These are phyloP conservation scores for Xiphophorus birchmanni DNA, from an alignment of 2,797 vertebrate species.

Conservation along the genomic window DNA sequence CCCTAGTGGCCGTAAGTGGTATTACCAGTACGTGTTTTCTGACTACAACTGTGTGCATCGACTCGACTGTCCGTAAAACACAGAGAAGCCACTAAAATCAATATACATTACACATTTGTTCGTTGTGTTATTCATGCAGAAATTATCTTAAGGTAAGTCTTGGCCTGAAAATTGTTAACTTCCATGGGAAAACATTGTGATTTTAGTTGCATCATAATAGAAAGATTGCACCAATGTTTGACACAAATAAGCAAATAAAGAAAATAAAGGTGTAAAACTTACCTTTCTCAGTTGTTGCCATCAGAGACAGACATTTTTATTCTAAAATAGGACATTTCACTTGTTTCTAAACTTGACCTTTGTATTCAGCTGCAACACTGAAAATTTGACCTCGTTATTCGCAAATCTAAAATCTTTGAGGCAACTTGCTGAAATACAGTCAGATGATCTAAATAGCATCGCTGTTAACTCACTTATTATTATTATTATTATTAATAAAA, in stretches of 20 bases:
- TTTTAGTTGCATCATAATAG: neutral
- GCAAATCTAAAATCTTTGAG: neutral
- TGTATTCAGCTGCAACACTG: neutral
- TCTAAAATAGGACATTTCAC: neutral
- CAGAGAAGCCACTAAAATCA: neutral
- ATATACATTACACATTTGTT: neutral
- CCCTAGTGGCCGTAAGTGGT: neutral
- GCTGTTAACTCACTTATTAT: neutral
- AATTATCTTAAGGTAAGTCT: too few species aligned
- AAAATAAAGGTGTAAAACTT: neutral
- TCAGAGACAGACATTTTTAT: neutral
- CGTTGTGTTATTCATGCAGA: neutral
- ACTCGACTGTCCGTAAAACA: too few species aligned
- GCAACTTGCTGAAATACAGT: neutral
- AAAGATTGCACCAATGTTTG: neutral
- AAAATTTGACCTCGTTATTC: neutral
- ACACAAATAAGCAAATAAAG: neutral
- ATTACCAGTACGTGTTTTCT: neutral
- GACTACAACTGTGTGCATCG: neutral
- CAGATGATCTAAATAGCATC: neutral
- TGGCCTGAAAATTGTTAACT: neutral
- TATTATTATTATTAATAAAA: neutral
- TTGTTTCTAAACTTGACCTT: neutral
- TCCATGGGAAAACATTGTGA: neutral
- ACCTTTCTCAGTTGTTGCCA: neutral